Evolutionary conservation across 1,140 invertebrate genomes (phyloP).

Genomic region (Wasmannia auropunctata): DNA sequence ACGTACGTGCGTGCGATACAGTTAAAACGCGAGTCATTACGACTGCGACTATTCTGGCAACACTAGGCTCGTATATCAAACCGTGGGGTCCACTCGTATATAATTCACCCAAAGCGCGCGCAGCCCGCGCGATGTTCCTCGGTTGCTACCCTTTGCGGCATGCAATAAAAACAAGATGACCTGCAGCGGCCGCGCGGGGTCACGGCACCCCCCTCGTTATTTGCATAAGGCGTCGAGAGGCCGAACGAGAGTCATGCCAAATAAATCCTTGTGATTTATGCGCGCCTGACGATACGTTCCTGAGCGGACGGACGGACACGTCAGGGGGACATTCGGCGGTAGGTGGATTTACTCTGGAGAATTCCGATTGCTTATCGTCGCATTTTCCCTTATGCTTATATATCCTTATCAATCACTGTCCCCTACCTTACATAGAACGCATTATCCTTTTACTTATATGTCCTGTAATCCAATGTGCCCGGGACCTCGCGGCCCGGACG

Average conservation of each 20-base stretch:
- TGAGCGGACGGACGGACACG: neutral
- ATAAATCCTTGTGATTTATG: slow-evolving; percentile 58
- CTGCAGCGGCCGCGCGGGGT: neutral
- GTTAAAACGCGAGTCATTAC: slow-evolving; percentile 62
- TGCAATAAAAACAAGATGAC: slow-evolving; percentile 50
- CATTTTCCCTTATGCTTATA: neutral
- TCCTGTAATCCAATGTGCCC: neutral
- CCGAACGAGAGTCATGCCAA: slow-evolving; percentile 30
- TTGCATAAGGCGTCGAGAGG: slow-evolving; percentile 52
- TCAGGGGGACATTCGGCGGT: neutral
- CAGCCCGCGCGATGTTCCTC: slow-evolving; percentile 14
- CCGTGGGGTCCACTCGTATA: slow-evolving; percentile 8
- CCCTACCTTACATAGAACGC: neutral
- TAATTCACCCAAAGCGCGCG: slow-evolving; percentile 50
- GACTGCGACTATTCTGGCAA: neutral
- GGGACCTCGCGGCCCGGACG: neutral
- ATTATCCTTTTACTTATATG: slow-evolving; percentile 36
- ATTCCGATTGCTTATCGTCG: slow-evolving; percentile 25
- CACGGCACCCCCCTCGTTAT: slow-evolving; percentile 7
- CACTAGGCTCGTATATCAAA: slow-evolving; percentile 42
- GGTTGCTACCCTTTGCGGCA: slow-evolving; percentile 43
- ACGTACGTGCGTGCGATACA: neutral
- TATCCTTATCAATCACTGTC: slow-evolving; percentile 61
- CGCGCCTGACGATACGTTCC: slow-evolving; percentile 1
- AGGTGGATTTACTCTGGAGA: slow-evolving; percentile 1